Evolutionary conservation across 1,140 invertebrate species (phyloP), one percentile per base, ranked within the genome.

Genomic region (Drosophila kanapiae): DNA sequence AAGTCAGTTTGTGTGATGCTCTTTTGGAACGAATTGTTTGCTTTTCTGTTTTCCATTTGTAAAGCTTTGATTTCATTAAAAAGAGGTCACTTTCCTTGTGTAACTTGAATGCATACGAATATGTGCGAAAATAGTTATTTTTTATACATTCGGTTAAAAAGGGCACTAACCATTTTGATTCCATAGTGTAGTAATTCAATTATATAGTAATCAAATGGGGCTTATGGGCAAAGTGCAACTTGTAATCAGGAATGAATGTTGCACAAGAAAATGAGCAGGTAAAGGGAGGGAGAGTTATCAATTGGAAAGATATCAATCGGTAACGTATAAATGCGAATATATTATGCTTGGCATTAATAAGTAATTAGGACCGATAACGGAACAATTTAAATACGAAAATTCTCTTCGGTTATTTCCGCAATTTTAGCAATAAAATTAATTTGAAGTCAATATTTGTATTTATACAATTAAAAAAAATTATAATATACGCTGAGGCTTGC

Each of bases 1-100:
- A 86, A 86, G 83, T 72, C 83, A 86, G 62, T 16, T 57, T 60
- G 68, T 51, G 35, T 59, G 63, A 10, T 48, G 38, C 38, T 48
- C 60, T 76, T 58, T 61, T 72, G 16, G 62, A 68, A 40, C 49
- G 47, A 31, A 64, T 60, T 45, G 47, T 58, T 60, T 78, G 56
- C 31, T 23, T 57, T 67, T 51, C 43, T 23, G 43, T 57, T 71
- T 79, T 47, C 14, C 58, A 56, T 67, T 71, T 76, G 60, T 58
- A 37, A 67, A 51, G 37, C 61, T 64, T 61, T 82, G 75, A 79
- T 86, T 86, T 79, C 64, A 82, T 79, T 79, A 71, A 64, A 78
- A 62, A 33, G 42, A 57, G 70, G 58, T 49, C 63, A 68, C 40
- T 14, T 56, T 45, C 11, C 6, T 43, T 40, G 33, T 60, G 33